Base-by-base conservation (phyloP, 2,113 vertebrate species). In the Hemiprocne comata region DNA sequence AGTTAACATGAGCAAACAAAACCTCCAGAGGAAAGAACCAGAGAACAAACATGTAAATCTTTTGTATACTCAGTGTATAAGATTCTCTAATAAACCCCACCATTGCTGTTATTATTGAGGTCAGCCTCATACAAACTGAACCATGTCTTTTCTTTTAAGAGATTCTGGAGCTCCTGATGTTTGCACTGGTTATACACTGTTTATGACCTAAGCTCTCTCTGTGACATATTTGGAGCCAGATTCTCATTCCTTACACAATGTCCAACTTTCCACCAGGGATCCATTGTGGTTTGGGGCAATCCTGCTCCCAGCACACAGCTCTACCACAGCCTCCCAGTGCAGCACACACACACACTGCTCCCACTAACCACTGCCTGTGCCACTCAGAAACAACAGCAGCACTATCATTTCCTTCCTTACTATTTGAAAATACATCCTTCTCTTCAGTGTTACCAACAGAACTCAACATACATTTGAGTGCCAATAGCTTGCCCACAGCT, bases 201-300 rank as follows among this genome's bases (percentile, higher is more conserved):
- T 94, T 91, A 78, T 81, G 38, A 60, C 21, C 31, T 92, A 62
- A 53, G 29, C 14, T 85, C 36, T 79, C 34, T 69, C 38, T 78
- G 46, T 86, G 69, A 69, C 19, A 10, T 38, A 46, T 75, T 87
- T 75, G 13, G 28, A 95, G 17, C 6, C 36, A 58, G 57, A 28
- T 58, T 87, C 83, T 89, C 25, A 42, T 75, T 92, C 40, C 25
- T 88, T 65, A 82, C 53, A 40, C 21, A 58, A 75, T 64, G 28
- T 53, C 62, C 8, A 3, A 8, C 36, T 85, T 93, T 55, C 79
- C 94, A 90, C 57, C 29, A 87, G 83, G 83, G 85, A 93, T 78
- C 70, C 85, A 86, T 93, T 94, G 87, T n/a, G 61, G 92, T 90
- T 96, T 96, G 83, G 90, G 76, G 67, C 89, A 93, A 89, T 90